Evolutionary conservation across 2,113 vertebrate genomes (phyloP).

Genomic region (Oncorhynchus keta): DNA sequence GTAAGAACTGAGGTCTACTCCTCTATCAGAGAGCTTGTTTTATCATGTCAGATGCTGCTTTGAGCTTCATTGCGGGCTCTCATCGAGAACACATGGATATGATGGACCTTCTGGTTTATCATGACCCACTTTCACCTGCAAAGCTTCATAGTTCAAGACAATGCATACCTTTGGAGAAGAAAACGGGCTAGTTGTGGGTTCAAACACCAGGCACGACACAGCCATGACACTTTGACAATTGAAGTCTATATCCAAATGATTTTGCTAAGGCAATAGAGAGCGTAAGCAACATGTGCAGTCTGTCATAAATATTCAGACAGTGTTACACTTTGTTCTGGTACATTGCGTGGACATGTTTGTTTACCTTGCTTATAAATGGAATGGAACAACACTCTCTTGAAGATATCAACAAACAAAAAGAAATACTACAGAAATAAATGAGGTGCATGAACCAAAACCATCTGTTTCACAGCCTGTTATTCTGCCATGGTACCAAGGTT

Average conservation of each 20-base stretch:
- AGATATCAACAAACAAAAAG: constrained; percentile 5
- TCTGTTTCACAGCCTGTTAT: no score
- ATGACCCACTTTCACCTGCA: not conserved
- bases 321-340: constrained; percentile 8
- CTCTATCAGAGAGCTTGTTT: constrained; percentile 50
- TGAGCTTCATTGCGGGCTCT: constrained; percentile 34
- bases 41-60: constrained; percentile 43
- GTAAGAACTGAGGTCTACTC: constrained; percentile 49
- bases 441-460: not conserved
- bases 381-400: constrained; percentile 1
- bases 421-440: not conserved
- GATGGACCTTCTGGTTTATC: not conserved
- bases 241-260: not conserved
- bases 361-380: constrained; percentile 4
- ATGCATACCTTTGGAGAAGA: not conserved
- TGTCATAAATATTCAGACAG: not conserved
- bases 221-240: not conserved
- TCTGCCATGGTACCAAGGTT: no score
- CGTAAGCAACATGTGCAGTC: no score
- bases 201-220: not conserved
- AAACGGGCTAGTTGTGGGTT: not conserved
- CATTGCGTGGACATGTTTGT: constrained; percentile 9
- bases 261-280: no score
- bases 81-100: constrained; percentile 42
- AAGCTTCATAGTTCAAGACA: not conserved